These are phyloP conservation scores for Panthera tigris DNA, from an alignment of 2,113 vertebrate species.

Conservation along the genomic window DNA sequence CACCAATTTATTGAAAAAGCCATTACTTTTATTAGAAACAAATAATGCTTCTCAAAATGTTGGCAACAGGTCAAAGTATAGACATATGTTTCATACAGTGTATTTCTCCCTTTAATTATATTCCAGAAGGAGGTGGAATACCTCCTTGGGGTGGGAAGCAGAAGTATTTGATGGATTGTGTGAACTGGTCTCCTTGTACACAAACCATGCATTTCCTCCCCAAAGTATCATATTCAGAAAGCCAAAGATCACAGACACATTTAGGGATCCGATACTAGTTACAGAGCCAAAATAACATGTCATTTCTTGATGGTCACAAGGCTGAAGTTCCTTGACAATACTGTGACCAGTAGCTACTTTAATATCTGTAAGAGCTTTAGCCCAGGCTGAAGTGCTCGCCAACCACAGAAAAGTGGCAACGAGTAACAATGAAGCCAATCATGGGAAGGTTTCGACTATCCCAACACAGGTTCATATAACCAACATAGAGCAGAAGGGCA, in stretches of 20 bases:
- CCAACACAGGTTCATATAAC: slow-evolving; percentile 92
- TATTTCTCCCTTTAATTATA: slow-evolving; percentile 72
- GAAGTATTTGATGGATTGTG: slow-evolving; percentile 82
- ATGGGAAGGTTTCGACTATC: slow-evolving; percentile 90
- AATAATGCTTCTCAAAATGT: slow-evolving; percentile 60
- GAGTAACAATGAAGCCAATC: slow-evolving; percentile 72
- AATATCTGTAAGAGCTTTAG: no score
- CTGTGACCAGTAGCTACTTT: no score
- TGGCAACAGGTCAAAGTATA: slow-evolving; percentile 19
- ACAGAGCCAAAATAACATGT: no score
- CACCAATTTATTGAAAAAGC: slow-evolving; percentile 74
- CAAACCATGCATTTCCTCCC: slow-evolving; percentile 94
- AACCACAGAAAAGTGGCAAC: no score
- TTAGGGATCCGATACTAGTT: no score
- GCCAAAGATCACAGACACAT: slow-evolving; percentile 88
- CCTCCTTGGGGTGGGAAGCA: slow-evolving; percentile 82
- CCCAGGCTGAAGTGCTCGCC: no score
- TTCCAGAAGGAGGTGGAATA: slow-evolving; percentile 83
- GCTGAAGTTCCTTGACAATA: no score
- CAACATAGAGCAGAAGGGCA: slow-evolving; percentile 92
- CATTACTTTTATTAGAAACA: slow-evolving; percentile 72
- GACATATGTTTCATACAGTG: slow-evolving; percentile 49
- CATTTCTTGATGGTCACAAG: no score
- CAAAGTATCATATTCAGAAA: slow-evolving; percentile 94
- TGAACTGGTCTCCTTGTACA: slow-evolving; percentile 94